Evolutionary conservation across 2,888 invertebrate species (phyloP), one percentile per base, ranked within the genome.

Genomic region (Oscheius myriophilus): DNA sequence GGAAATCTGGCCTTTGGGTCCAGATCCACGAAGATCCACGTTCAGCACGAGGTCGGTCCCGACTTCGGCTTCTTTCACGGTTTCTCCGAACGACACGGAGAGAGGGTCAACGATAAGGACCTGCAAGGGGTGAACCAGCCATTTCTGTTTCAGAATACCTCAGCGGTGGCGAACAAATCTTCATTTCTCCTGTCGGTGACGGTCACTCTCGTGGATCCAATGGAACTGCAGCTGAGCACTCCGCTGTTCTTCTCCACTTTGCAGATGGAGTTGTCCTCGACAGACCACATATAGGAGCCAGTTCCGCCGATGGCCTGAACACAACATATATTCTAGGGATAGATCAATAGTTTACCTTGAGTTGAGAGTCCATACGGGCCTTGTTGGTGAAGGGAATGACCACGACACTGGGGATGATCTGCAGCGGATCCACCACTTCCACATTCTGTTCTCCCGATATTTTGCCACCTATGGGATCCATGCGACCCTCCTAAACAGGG

Each of bases 261-360:
- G 14, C 75, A 80, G 4, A 82, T 67, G 9, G 71, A 53, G 11
- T 41, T 59, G 49, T 84, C 74, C 18, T 63, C 72, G 9, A 71
- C 62, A 12, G 67, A 62, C 82, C 82, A 84, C 9, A 65, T 65
- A 46, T 78, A 80, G 1, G 71, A 14, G 9, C 84, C 83, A 49
- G 78, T 78, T 41, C 84, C 84, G 41, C 84, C 84, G 18, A 69
- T 74, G 2, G 76, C 78, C 71, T 77, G 45, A 43, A 78, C 23
- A 0, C 16, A 45, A 49, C 6, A 18, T 51, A 51, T 33, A 11
- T 6, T 16, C 23, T 14, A 18, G 33, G 33, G 9, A 33, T 9
- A 46, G 14, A 26, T 53, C 6, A 18, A 53, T 11, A 23, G 12
- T n/a, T 70, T 49, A 74, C 77, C 55, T 75, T 73, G 25, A 78